Base-by-base conservation (phyloP, 2,797 vertebrate species). In the Sebastolobus altivelis region DNA sequence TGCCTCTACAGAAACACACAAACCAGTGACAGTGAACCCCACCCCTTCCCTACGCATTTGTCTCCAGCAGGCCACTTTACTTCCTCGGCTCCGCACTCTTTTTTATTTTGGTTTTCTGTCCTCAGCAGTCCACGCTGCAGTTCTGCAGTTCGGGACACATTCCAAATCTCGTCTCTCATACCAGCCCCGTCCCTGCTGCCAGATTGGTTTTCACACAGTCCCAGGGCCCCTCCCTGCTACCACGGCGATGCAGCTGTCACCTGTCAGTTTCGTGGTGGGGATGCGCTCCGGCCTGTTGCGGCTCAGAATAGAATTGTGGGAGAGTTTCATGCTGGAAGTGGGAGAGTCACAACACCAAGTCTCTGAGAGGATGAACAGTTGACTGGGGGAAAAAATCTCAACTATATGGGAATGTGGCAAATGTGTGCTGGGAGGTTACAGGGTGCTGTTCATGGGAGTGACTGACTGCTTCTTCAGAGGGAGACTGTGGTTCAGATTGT, bases 211-310 rank as follows among this genome's bases (percentile, higher is more conserved):
- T 93, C 93, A 90, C 90, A 92, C 92, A 56, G 82, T 92, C 88
- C 77, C 62, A 1, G 22, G 84, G 91, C 87, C 90, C 85, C 91
- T 91, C 94, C 93, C 92, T 89, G 89, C 89, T 86, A 85, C 94
- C 93, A 89, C 76, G 69, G 93, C 85, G 88, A 93, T 79, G 81
- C 95, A 96, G 94, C 94, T 96, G 95, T 94, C 95, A 95, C 93
- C 94, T 95, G 95, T 95, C 95, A 94, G 77, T 95, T 94, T 81
- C 85, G 33, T 77, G 75, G 88, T 72, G 56, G 88, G 90, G 90
- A 92, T 84, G 86, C 84, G 38, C 81, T 31, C 70, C 33, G 84
- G 91, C 89, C 89, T 85, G 86, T 91, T 84, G 85, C 75, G 70
- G 85, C 94, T 89, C 84, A 93, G 93, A 95, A 94, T 94, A 94